Percentiles rank a stretch among this genome's conserved stretches.
These are phyloP conservation scores for Lissonota sp. DNA, from an alignment of 2,888 invertebrate species.

Conservation along the genomic window DNA sequence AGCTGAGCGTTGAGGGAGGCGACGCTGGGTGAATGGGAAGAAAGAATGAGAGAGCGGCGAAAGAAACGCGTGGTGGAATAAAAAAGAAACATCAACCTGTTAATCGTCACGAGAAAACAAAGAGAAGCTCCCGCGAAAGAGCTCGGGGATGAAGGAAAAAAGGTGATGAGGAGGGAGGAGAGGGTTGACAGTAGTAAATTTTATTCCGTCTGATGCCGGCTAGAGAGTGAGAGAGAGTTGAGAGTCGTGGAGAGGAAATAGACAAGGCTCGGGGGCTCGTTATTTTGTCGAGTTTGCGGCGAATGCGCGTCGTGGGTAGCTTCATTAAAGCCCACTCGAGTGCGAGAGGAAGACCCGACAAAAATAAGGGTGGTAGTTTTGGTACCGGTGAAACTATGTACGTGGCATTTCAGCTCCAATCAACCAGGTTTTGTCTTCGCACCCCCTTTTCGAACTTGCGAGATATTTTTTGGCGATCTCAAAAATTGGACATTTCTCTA, in stretches of 20 bases:
- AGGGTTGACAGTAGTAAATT: slow-evolving; percentile 53
- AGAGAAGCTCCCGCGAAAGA: slow-evolving; percentile 24
- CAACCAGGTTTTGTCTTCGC: too few species aligned
- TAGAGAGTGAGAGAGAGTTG: not conserved
- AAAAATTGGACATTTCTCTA: too few species aligned
- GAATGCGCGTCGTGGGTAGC: slow-evolving; percentile 70
- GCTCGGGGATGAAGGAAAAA: slow-evolving; percentile 1
- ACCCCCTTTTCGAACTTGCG: too few species aligned
- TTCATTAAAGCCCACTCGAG: slow-evolving; percentile 75
- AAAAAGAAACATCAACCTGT: slow-evolving; percentile 54
- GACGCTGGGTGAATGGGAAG: slow-evolving; percentile 6
- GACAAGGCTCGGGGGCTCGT: slow-evolving; percentile 65
- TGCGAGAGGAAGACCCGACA: slow-evolving; percentile 64
- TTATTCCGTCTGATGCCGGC: slow-evolving; percentile 60
- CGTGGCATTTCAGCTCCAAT: not conserved
- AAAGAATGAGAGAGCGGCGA: slow-evolving; percentile 7
- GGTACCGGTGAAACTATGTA: not conserved
- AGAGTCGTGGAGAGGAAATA: slow-evolving; percentile 48
- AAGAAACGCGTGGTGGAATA: slow-evolving; percentile 8
- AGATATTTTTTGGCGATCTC: too few species aligned
- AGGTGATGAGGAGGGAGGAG: not conserved
- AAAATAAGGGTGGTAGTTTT: slow-evolving; percentile 56
- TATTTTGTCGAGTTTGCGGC: slow-evolving; percentile 69
- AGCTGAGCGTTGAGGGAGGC: not conserved
- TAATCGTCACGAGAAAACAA: slow-evolving; percentile 59